Conservation (phyloP, 2,888 invertebrate species). For the Meteorus cinctellus region DNA sequence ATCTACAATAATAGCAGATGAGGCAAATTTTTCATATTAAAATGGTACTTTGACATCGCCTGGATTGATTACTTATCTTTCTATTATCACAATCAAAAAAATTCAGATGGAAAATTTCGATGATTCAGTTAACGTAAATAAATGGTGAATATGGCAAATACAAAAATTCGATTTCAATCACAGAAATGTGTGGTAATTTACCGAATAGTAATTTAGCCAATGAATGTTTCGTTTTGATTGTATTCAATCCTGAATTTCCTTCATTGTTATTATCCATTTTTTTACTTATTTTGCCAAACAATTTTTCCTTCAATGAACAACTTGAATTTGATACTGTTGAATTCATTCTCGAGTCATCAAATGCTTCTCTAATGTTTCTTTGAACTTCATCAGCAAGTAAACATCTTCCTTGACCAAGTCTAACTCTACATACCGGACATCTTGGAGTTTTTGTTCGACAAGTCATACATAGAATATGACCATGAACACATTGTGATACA, state of each 20-base stretch:
- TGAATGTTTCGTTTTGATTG: conserved; percentile 44
- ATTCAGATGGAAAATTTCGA: too few relatives aligned
- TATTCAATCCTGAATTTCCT: conserved; percentile 18
- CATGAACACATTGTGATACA: conserved; percentile 79
- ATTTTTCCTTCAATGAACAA: conserved; percentile 54
- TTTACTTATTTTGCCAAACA: conserved; percentile 55
- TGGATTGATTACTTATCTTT: too few relatives aligned
- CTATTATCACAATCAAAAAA: too few relatives aligned
- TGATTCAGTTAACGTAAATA: too few relatives aligned
- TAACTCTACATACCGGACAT: conserved; percentile 79
- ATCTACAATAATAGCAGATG: too few relatives aligned
- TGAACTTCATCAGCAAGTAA: conserved; percentile 69
- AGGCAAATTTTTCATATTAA: too few relatives aligned
- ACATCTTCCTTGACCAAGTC: conserved; percentile 69
- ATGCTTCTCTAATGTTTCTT: conserved; percentile 63
- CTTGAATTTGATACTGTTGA: background rate
- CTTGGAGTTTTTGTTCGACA: conserved; percentile 76
- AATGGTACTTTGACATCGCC: too few relatives aligned
- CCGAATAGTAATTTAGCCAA: conserved; percentile 47
- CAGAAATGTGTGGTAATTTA: conserved; percentile 22
- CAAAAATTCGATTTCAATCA: background rate
- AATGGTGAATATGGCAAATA: too few relatives aligned
- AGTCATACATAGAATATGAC: conserved; percentile 77
- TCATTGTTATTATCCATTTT: background rate
- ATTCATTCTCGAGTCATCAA: conserved; percentile 49